Base-by-base conservation (phyloP, 2,113 vertebrate genomes). In the Marmota monax region DNA sequence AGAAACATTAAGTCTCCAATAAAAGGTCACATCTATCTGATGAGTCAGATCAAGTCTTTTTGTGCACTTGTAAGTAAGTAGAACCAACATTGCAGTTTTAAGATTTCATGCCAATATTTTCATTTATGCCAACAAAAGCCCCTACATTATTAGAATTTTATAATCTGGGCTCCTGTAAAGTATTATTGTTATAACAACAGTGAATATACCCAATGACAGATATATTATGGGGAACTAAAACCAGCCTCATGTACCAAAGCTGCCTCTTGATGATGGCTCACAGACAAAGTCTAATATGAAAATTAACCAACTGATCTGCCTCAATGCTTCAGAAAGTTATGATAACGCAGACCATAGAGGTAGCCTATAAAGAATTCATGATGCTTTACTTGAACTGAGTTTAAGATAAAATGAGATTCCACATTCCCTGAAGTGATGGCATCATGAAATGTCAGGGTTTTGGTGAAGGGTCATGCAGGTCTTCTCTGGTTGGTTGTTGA, bases 141-240 rank as follows among this genome's bases (percentile, higher is more conserved):
- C 95, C 87, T 86, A n/a, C 92, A 85, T 77, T 80, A 93, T 88
- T 93, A 79, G 96, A 94, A 82, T 56, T 84, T 61, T 69, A 83
- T 48, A 91, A 86, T 89, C 92, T 94, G 74, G 76, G 84, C 61
- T 95, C 79, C 63, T 78, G 12, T 72, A 83, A 95, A 70, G 73
- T 85, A 53, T 58, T 70, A 70, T 65, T 76, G 82, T 34, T 13
- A 18, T 63, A 56, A 96, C 34, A 96, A 83, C 90, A 92, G 63
- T 83, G 63, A 95, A 56, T 48, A 17, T 27, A 80, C 39, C 89
- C 37, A 67, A 63, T 14, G 84, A 32, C 20, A 5, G 25, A 67
- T 94, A 95, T 18, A 78, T 34, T 88, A 72, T 32, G 56, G 39
- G 74, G 42, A 51, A 83, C 39, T 34, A 61, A 80, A 37, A 78